Evolutionary conservation across 2,797 vertebrate genomes (phyloP), one percentile per base, ranked within the genome.

Genomic region (Pipistrellus pygmaeus): DNA sequence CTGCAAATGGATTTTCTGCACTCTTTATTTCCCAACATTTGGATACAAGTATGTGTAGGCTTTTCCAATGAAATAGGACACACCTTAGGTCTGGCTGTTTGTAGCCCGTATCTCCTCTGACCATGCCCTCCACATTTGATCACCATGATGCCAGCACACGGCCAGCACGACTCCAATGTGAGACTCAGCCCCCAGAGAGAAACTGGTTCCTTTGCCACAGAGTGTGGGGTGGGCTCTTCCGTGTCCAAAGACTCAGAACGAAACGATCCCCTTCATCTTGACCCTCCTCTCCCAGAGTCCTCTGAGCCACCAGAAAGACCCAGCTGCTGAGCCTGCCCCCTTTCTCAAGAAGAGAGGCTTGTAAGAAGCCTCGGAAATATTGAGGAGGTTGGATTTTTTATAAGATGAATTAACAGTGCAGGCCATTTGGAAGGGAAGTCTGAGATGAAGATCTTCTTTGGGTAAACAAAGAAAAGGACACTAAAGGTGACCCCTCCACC

Each of bases 401-500:
- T 38, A 75, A 48, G 57, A 72, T 32, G 14, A 60, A 84, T 71
- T 23, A 81, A 85, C 57, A 69, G 73, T 57, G 72, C 41, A 51
- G 76, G 44, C 57, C 69, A 57, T 85, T 90, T 91, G 53, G 64
- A 85, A 94, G 72, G 30, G 46, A 84, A 88, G 15, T 73, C 72
- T 57, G 46, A 78, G 69, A 35, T 53, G 32, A 78, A 38, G 30
- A 88, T 35, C 48, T 32, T 86, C 76, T 48, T 69, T 60, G 7
- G 38, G 48, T 46, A 57, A 83, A 90, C 83, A 91, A 93, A 89
- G 51, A 77, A 95, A 85, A 44, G 27, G 68, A 38, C 82, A 73
- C 55, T 20, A 20, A 55, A 55, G 15, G 60, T 69, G 76, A 68
- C 41, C 10, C 15, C 27, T 6, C 12, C 15, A 2, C 44, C 35